These are phyloP conservation scores for Sebastes alutus DNA, from an alignment of 2,797 vertebrate species.

Conservation along the genomic window DNA sequence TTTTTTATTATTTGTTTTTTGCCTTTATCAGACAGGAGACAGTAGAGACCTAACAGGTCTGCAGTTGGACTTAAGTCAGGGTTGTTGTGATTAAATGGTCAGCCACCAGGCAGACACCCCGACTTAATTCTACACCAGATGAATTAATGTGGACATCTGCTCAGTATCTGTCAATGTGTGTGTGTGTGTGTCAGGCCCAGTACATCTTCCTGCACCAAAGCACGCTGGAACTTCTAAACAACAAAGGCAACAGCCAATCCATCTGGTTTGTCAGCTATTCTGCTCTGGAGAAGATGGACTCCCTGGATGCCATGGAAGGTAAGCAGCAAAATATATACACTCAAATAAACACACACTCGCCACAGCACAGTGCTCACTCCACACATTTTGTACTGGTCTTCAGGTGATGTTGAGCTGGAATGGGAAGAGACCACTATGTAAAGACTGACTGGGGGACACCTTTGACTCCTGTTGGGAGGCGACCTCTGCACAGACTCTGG, in stretches of 20 bases:
- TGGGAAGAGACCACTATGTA: conserved; percentile 99
- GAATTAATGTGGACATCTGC: neutral
- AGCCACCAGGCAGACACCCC: neutral
- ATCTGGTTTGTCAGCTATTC: conserved; percentile 98
- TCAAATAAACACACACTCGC: neutral
- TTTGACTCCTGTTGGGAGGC: conserved; percentile 12
- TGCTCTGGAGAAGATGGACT: conserved; percentile 98
- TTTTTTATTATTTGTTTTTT: neutral
- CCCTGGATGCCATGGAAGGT: conserved; percentile 99
- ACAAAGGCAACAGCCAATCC: conserved; percentile 92
- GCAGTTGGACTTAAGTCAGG: neutral
- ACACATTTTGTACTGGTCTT: conserved; percentile 12
- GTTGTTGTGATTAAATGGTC: neutral
- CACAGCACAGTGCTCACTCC: neutral
- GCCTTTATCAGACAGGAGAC: neutral
- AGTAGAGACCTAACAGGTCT: neutral
- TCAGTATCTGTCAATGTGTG: neutral
- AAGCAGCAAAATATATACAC: conserved; percentile 42
- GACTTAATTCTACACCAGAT: neutral
- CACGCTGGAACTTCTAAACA: conserved; percentile 92
- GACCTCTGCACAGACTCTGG: conserved; percentile 19
- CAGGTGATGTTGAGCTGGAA: conserved; percentile 97
- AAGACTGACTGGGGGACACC: conserved; percentile 39
- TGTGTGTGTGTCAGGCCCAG: conserved; percentile 85
- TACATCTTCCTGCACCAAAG: conserved; percentile 98